phyloP scores from a whole-genome alignment of 2,888 invertebrate species.

The Coleophora flavipennella region DNA sequence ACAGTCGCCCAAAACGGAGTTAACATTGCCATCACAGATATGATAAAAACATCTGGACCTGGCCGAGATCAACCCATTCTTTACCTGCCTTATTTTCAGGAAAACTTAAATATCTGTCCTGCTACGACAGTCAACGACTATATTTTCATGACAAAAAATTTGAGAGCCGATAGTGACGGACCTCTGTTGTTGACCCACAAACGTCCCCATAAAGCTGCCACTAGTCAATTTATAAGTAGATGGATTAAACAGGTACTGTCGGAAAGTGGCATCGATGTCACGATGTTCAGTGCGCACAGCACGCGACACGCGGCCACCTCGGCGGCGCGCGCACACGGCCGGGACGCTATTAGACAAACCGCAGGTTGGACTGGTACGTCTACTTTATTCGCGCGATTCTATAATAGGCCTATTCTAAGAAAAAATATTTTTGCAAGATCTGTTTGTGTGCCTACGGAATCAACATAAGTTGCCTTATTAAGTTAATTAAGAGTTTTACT shows the following conservation, averaged over 20 bases:
- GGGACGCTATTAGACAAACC: neutral
- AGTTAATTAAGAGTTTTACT: neutral
- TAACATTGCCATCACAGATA: neutral
- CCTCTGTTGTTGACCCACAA: constrained; percentile 2
- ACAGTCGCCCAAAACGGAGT: neutral
- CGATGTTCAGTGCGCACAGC: too few relatives aligned
- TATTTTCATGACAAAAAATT: neutral
- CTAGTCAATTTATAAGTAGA: constrained; percentile 2
- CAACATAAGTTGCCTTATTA: too few relatives aligned
- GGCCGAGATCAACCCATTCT: neutral
- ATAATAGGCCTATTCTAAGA: neutral
- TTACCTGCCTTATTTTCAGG: neutral
- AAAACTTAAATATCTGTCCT: neutral
- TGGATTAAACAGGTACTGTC: constrained; percentile 10
- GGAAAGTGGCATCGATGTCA: constrained; percentile 10
- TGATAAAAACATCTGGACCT: neutral
- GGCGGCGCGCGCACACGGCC: neutral
- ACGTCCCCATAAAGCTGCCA: constrained; percentile 1
- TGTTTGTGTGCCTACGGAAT: too few relatives aligned
- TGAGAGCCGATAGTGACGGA: neutral
- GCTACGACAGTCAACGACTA: neutral
- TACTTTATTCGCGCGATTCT: neutral
- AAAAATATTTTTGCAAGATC: neutral
- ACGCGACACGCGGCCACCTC: constrained; percentile 4
- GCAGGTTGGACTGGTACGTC: neutral